Evolutionary conservation across 2,113 vertebrate species (phyloP).

Genomic region (Epinephelus lanceolatus): DNA sequence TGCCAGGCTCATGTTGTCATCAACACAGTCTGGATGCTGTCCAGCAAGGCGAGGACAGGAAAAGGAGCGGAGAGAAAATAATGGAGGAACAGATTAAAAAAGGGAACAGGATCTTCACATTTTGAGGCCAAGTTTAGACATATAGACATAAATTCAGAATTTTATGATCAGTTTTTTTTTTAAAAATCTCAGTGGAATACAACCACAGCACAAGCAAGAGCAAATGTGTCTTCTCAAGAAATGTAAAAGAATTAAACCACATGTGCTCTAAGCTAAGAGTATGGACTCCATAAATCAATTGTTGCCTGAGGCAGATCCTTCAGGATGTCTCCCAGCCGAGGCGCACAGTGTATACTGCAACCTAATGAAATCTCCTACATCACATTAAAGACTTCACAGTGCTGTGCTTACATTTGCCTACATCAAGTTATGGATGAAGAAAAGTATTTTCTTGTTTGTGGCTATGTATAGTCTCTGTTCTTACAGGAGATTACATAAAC

Average conservation of each 20-base stretch:
- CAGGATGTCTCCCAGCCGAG: slow-evolving; percentile 20
- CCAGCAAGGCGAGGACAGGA: neutral
- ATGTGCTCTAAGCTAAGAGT: neutral
- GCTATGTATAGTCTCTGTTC: slow-evolving; percentile 22
- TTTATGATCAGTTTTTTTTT: neutral
- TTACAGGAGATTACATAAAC: slow-evolving; percentile 20
- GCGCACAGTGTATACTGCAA: slow-evolving; percentile 7
- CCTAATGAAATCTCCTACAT: slow-evolving; percentile 48
- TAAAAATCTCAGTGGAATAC: neutral
- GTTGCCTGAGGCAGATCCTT: slow-evolving; percentile 34
- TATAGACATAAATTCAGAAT: neutral
- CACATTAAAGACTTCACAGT: slow-evolving; percentile 58
- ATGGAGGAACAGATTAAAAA: slow-evolving; percentile 3
- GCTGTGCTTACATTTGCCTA: slow-evolving; percentile 34
- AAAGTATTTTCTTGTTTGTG: neutral
- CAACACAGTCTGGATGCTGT: neutral
- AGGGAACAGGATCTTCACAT: neutral
- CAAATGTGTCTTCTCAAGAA: slow-evolving; percentile 3
- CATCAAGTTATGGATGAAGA: slow-evolving; percentile 11
- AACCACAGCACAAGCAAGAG: neutral
- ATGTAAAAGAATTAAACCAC: neutral
- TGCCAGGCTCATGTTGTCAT: neutral
- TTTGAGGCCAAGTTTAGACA: slow-evolving; percentile 2
- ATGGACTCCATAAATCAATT: slow-evolving; percentile 33
- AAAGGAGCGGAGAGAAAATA: neutral